Base-by-base conservation (phyloP, 2,888 invertebrate genomes). In the Tiliacea aurago region DNA sequence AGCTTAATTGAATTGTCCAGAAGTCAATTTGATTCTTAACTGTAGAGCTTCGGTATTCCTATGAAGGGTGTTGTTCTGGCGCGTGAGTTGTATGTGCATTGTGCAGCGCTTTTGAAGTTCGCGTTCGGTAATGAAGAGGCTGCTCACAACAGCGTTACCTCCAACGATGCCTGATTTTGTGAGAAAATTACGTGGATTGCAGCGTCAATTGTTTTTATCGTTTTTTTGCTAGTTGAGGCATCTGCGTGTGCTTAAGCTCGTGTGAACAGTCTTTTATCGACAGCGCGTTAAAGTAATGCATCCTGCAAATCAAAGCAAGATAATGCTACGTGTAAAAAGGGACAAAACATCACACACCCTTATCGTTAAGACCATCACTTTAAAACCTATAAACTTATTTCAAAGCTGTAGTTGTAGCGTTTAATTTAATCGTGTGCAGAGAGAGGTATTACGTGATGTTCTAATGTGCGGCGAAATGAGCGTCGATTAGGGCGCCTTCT, bases 1-100 rank as follows among this genome's bases (percentile, higher is more conserved):
- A 91, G 86, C 93, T 92, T 95, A 95, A 95, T 95, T 96, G 94
- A 95, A 95, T 95, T 93, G 93, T 93, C 94, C 91, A 91, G 93
- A 93, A 95, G 94, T 94, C 94, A 92, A 94, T 94, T 94, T 91
- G 91, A 93, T 93, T 93, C 93, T 93, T 92, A 92, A 88, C 87
- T 88, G 89, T 84, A 87, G 85, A 87, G 80, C 76, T 76, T 75
- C 61, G 51, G 63, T 78, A 70, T 83, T 80, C 58, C 73, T 77
- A 67, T 80, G 61, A 70, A 78, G 73, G 10, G 41, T 65, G 58
- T 75, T 58, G 70, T 51, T 84, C 69, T 63, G 70, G 55, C 20
- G 43, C 45, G 28, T 53, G 20, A 58, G 53, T 70, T 70, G 51
- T 58, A 33, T 63, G 56, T 51, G 28, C 43, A 56, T n/a, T n/a